Conservation (phyloP, 2,797 vertebrate genomes). For the Benthosema pterotum region DNA sequence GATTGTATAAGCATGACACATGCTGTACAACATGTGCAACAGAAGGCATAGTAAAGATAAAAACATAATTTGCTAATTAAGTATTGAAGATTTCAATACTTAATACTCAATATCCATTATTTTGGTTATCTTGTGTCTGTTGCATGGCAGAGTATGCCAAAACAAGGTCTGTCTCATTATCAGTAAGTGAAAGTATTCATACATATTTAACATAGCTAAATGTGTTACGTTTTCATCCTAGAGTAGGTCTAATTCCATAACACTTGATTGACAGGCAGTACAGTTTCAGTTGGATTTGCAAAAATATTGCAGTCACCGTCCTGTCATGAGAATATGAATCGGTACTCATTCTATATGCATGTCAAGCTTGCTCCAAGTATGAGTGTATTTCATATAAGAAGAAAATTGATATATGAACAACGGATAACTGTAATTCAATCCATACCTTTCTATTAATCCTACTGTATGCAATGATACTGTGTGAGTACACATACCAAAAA, state of each 20-base stretch:
- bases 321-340: conserved; percentile 33
- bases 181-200: conserved; percentile 43
- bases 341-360: conserved; percentile 57
- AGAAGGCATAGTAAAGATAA: neutral
- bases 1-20: conserved; percentile 23
- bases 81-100: conserved; percentile 14
- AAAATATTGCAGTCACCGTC: conserved; percentile 18
- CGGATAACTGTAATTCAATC: conserved; percentile 46
- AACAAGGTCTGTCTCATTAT: conserved; percentile 39
- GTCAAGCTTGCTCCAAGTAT: conserved; percentile 57
- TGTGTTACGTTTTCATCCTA: conserved; percentile 45
- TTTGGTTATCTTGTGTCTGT: conserved; percentile 25
- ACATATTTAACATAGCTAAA: conserved; percentile 49
- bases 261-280: conserved; percentile 41
- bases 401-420: conserved; percentile 50
- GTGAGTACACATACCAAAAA: conserved; percentile 23
- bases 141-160: conserved; percentile 55
- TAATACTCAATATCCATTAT: conserved; percentile 20
- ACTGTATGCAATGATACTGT: conserved; percentile 52
- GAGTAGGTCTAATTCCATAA: conserved; percentile 38
- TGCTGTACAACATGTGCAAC: conserved; percentile 16
- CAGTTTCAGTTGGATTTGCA: conserved; percentile 27
- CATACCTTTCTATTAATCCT: conserved; percentile 58
- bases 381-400: conserved; percentile 50
- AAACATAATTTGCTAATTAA: conserved; percentile 11